A percentile compares a stretch with the other conserved stretches of the same genome.
phyloP scores from a whole-genome alignment of 2,797 vertebrate species.

The Platyrinchus mystaceus region DNA sequence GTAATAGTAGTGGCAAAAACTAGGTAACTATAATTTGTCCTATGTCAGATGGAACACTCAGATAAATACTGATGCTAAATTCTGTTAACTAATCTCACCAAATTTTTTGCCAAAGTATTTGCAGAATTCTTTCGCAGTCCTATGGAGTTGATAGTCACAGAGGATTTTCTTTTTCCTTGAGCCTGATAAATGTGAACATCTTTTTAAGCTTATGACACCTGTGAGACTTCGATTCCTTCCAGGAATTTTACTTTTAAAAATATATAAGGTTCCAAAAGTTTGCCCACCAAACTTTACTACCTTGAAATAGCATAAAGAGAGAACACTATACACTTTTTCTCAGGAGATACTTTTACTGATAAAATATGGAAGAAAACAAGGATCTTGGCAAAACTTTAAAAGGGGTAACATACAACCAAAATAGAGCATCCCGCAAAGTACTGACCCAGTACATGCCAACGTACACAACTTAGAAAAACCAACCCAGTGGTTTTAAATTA shows the following conservation, averaged over 20 bases:
- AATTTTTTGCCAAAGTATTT: neutral
- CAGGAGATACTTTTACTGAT: neutral
- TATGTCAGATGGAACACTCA: neutral
- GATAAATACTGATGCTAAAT: neutral
- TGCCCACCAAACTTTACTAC: neutral
- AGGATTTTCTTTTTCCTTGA: neutral
- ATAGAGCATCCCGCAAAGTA: neutral
- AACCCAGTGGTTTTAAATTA: neutral
- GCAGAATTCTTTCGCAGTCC: neutral
- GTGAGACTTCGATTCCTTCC: neutral
- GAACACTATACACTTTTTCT: neutral
- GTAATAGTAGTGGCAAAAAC: neutral
- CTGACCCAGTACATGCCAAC: neutral
- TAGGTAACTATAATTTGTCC: neutral
- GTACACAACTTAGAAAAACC: neutral
- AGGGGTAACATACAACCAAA: neutral
- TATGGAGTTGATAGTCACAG: neutral
- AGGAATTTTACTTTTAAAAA: too few relatives aligned
- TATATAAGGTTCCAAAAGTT: neutral
- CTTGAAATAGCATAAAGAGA: neutral
- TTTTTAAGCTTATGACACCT: neutral
- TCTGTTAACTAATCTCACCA: neutral
- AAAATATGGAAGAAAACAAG: neutral
- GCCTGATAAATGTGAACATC: neutral
- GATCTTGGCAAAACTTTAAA: neutral